Evolutionary conservation across 2,797 vertebrate species (phyloP).

Genomic region (Sebastes trivittatus): DNA sequence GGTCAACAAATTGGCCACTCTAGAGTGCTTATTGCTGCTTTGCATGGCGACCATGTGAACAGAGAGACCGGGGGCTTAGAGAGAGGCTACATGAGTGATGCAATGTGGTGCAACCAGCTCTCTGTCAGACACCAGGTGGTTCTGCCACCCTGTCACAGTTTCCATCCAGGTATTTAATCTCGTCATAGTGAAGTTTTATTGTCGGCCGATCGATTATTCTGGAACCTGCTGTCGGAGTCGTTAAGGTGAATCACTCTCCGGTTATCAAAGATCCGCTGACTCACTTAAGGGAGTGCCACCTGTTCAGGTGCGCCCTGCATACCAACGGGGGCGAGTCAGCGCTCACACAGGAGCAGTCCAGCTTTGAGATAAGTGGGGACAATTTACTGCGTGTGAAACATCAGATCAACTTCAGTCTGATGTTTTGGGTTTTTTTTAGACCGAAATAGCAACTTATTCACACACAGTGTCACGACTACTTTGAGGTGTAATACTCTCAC

Average conservation of each 20-base stretch:
- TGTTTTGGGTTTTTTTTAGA: not conserved
- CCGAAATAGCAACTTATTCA: not conserved
- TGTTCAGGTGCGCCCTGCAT: slow-evolving; percentile 68
- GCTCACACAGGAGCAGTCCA: not conserved
- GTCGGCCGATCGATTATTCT: not conserved
- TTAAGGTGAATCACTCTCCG: slow-evolving; percentile 25
- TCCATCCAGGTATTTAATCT: not conserved
- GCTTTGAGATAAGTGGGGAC: not conserved
- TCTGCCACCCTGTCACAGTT: not conserved
- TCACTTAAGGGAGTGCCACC: slow-evolving; percentile 68
- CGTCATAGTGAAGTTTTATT: not conserved
- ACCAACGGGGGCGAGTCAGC: slow-evolving; percentile 46
- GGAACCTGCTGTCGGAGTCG: rapidly evolving
- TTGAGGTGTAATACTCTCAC: not conserved
- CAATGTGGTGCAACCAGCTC: slow-evolving; percentile 58
- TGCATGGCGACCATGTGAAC: slow-evolving; percentile 50
- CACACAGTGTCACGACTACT: not conserved
- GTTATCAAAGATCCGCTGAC: slow-evolving; percentile 51
- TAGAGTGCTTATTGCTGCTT: slow-evolving; percentile 23
- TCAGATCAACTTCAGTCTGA: not conserved
- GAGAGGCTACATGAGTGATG: slow-evolving; percentile 59
- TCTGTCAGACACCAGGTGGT: slow-evolving; percentile 38
- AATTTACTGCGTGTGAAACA: not conserved
- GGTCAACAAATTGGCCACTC: slow-evolving; percentile 47
- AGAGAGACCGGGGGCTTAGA: slow-evolving; percentile 18